phyloP scores from a whole-genome alignment of 2,888 invertebrate species.

The Agrotis ipsilon region DNA sequence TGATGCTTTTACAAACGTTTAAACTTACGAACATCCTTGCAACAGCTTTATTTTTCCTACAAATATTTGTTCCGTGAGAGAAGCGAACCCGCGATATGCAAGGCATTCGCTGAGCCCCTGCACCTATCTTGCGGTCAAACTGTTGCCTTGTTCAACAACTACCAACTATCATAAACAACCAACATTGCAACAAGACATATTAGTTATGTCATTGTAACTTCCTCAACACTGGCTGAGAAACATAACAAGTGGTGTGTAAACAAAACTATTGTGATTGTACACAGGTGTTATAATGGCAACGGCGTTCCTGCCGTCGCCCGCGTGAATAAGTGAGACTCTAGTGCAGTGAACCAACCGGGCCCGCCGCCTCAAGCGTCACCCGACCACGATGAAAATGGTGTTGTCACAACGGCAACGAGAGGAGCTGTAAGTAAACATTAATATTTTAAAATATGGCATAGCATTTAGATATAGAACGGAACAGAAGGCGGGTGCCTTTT shows the following conservation, averaged over 20 bases:
- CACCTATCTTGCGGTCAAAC: too few species aligned
- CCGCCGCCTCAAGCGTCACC: slow-evolving; percentile 83
- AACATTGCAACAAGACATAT: slow-evolving; percentile 6
- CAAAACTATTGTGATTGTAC: slow-evolving; percentile 63
- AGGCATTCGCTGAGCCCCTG: too few species aligned
- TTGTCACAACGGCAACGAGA: slow-evolving; percentile 99
- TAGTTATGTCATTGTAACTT: slow-evolving; percentile 28
- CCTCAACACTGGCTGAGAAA: neutral
- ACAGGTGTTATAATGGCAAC: slow-evolving; percentile 90
- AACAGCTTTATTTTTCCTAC: too few species aligned
- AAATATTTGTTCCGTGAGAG: too few species aligned
- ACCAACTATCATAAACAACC: too few species aligned
- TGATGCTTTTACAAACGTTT: too few species aligned
- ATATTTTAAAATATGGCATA: slow-evolving; percentile 16
- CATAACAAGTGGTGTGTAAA: slow-evolving; percentile 39
- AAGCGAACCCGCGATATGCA: too few species aligned
- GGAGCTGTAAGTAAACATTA: slow-evolving; percentile 97
- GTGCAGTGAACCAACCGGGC: slow-evolving; percentile 85
- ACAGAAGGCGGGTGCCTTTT: too few species aligned
- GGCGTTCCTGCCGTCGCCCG: slow-evolving; percentile 85
- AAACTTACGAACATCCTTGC: too few species aligned
- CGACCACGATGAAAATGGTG: slow-evolving; percentile 99
- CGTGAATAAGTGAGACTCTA: slow-evolving; percentile 86
- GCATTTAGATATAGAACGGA: neutral
- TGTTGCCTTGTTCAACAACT: neutral